phyloP scores from a whole-genome alignment of 1,140 invertebrate genomes.

The Rhopalosiphum maidis region DNA sequence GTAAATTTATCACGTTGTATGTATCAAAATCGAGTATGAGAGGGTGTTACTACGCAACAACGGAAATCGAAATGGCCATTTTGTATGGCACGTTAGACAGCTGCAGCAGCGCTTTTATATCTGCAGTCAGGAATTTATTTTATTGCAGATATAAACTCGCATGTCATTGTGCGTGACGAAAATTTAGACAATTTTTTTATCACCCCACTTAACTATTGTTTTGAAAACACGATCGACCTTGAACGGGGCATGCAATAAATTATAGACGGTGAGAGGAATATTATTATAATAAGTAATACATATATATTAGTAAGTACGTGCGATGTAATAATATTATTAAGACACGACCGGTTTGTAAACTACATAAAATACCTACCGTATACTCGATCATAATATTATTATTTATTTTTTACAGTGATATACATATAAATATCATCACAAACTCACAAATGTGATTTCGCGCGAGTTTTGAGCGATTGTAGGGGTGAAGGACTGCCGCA shows the following conservation, averaged over 20 bases:
- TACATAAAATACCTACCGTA: neutral
- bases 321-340: neutral
- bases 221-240: neutral
- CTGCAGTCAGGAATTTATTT: neutral
- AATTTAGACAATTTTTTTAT: neutral
- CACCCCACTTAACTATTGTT: neutral
- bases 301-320: neutral
- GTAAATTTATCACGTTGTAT: neutral
- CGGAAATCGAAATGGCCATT: neutral
- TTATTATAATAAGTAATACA: constrained; percentile 3
- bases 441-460: neutral
- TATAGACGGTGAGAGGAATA: neutral
- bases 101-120: neutral
- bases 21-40: neutral
- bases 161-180: neutral
- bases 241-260: neutral
- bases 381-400: neutral
- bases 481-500: neutral
- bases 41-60: neutral
- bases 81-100: neutral
- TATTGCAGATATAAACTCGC: neutral
- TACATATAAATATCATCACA: neutral
- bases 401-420: neutral
- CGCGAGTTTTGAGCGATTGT: neutral
- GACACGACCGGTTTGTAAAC: neutral